Conservation (phyloP, 2,797 vertebrate genomes). For the Notoglanidium macrostoma region DNA sequence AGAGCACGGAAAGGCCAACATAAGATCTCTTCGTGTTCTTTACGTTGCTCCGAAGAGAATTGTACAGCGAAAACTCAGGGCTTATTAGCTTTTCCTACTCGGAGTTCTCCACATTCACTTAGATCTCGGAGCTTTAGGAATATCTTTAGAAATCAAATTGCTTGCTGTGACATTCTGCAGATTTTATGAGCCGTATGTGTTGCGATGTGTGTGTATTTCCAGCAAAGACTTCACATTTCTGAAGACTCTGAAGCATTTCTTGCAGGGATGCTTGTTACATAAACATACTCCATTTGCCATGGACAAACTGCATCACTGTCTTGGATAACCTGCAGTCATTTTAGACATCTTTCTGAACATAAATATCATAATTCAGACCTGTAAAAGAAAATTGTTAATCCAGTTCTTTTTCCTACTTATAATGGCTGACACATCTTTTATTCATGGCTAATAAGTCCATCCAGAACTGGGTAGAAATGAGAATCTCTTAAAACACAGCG, state of each 20-base stretch:
- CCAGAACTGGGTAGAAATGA: not conserved
- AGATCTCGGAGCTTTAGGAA: not conserved
- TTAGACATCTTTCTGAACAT: conserved; percentile 36
- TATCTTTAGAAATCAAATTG: conserved; percentile 24
- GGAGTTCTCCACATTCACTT: not conserved
- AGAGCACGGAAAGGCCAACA: not conserved
- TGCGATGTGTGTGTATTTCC: not conserved
- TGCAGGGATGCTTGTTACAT: not conserved
- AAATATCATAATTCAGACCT: conserved; percentile 29
- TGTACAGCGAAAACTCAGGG: not conserved
- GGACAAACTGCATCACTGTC: conserved; percentile 53
- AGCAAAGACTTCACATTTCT: not conserved
- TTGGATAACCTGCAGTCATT: conserved; percentile 48
- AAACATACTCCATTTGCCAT: conserved; percentile 51
- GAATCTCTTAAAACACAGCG: not conserved
- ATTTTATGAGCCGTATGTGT: conserved; percentile 12
- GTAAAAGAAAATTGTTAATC: not conserved
- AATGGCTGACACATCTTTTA: not conserved
- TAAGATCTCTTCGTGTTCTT: not conserved
- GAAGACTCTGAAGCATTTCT: not conserved
- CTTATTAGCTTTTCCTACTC: not conserved
- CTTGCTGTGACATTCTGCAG: conserved; percentile 1
- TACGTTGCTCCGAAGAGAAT: not conserved
- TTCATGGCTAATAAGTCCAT: not conserved
- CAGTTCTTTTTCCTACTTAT: not conserved